phyloP scores from a whole-genome alignment of 2,888 invertebrate genomes.

The Shargacucullia verbasci region DNA sequence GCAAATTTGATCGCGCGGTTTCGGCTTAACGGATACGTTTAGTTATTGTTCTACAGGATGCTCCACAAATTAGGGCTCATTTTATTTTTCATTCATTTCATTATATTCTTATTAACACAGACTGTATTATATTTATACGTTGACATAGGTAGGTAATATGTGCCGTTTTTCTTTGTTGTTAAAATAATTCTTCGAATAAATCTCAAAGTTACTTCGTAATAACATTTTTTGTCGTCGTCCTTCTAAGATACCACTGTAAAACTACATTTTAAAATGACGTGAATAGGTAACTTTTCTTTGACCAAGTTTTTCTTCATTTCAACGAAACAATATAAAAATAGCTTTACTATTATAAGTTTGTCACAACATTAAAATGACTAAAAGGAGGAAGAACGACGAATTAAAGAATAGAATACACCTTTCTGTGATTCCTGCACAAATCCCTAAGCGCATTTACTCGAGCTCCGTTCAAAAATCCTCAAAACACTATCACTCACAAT shows the following conservation, averaged over 20 bases:
- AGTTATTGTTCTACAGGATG: slow-evolving; percentile 73
- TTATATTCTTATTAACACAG: neutral
- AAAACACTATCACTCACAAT: slow-evolving; percentile 1
- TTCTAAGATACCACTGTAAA: slow-evolving; percentile 10
- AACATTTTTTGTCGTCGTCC: slow-evolving; percentile 28
- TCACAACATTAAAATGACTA: no score
- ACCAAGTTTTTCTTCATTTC: slow-evolving; percentile 7
- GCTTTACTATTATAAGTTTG: no score
- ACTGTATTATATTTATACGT: no score
- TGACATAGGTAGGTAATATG: no score
- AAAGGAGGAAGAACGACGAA: no score
- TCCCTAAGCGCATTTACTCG: no score
- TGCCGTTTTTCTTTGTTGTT: no score
- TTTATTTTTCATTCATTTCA: neutral
- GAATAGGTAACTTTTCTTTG: no score
- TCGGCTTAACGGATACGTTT: slow-evolving; percentile 79
- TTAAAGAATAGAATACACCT: no score
- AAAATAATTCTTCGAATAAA: slow-evolving; percentile 5
- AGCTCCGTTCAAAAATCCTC: no score
- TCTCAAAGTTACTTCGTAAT: slow-evolving; percentile 26
- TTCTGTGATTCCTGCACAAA: no score
- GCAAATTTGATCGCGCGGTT: slow-evolving; percentile 87
- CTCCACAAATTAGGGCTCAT: slow-evolving; percentile 15
- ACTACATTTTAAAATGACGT: slow-evolving; percentile 9
- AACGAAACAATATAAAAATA: slow-evolving; percentile 8